These are phyloP conservation scores for Eristalinus aeneus DNA, from an alignment of 2,888 invertebrate genomes.

Conservation along the genomic window DNA sequence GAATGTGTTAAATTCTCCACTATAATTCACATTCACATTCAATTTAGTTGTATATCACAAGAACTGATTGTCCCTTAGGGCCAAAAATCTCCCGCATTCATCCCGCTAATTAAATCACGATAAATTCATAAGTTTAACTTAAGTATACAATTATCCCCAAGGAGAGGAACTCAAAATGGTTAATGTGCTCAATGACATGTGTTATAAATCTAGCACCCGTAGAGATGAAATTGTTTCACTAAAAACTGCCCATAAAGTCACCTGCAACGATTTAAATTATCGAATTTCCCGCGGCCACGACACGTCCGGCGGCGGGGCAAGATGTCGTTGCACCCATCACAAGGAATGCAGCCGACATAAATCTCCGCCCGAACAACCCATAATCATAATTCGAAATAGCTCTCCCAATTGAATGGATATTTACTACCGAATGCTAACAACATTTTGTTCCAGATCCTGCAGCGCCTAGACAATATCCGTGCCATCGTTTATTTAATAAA, in stretches of 20 bases:
- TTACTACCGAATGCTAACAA: constrained; percentile 69
- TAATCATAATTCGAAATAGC: neutral
- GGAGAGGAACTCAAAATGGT: neutral
- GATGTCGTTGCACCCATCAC: neutral
- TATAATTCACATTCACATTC: no score
- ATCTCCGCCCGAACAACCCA: neutral
- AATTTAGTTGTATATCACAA: no score
- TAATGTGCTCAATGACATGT: neutral
- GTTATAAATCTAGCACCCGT: neutral
- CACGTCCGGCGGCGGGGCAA: neutral
- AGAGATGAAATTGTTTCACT: neutral
- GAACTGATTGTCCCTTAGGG: no score
- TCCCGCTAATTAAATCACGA: no score
- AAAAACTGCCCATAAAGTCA: neutral
- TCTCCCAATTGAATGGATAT: constrained; percentile 48
- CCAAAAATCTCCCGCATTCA: no score
- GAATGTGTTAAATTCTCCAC: no score
- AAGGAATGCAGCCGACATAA: neutral
- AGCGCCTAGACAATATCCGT: constrained; percentile 52
- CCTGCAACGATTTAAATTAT: neutral
- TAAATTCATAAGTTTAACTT: no score
- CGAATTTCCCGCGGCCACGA: neutral
- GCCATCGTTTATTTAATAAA: constrained; percentile 53
- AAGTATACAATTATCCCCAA: no score
- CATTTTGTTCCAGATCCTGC: constrained; percentile 56